These are phyloP conservation scores for Patella vulgata DNA, from an alignment of 1,140 invertebrate species.

Conservation along the genomic window DNA sequence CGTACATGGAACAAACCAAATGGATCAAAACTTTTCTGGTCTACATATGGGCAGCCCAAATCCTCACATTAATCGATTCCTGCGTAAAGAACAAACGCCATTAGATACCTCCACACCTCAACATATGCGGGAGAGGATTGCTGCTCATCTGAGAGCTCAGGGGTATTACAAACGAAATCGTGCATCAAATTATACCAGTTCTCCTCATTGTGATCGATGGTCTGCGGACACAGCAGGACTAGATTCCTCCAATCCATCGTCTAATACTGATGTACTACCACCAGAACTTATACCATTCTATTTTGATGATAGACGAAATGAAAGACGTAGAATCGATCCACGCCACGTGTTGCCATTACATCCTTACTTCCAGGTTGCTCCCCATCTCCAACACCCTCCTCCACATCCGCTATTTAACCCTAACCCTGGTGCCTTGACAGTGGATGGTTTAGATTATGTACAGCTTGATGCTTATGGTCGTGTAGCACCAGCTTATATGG, in stretches of 20 bases:
- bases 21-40: background rate
- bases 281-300: slow-evolving; percentile 15
- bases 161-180: slow-evolving; percentile 4
- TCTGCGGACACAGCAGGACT: slow-evolving; percentile 5
- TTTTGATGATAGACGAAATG: slow-evolving; percentile 3
- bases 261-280: slow-evolving; percentile 1
- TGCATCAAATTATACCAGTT: slow-evolving; percentile 5
- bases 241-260: slow-evolving; percentile 1
- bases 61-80: background rate
- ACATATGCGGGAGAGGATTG: background rate
- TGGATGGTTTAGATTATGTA: slow-evolving; percentile 20
- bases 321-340: background rate
- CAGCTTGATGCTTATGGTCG: slow-evolving; percentile 24
- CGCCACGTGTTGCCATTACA: background rate
- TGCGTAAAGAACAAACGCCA: background rate
- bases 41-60: background rate
- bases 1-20: background rate
- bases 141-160: slow-evolving; percentile 4
- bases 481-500: slow-evolving; percentile 18
- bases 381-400: slow-evolving; percentile 12
- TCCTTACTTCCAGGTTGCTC: slow-evolving; percentile 1
- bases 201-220: slow-evolving; percentile 11
- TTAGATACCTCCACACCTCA: background rate
- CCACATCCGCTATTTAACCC: slow-evolving; percentile 9
- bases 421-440: slow-evolving; percentile 19